A percentile compares a stretch with the other conserved stretches of the same genome.
Conservation (phyloP, 2,113 vertebrate species). For the Pelodiscus sinensis region DNA sequence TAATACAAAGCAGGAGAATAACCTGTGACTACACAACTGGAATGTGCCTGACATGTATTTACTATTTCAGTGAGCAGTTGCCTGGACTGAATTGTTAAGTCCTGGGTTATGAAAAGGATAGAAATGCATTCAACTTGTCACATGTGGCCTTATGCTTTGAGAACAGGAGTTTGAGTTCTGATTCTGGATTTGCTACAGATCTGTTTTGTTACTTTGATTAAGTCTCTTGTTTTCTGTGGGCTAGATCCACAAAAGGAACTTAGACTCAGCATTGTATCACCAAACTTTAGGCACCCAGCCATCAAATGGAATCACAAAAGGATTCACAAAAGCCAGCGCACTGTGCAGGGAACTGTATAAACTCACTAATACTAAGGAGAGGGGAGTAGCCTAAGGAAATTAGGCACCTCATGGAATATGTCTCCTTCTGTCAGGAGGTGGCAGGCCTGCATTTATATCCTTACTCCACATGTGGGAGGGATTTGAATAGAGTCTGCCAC, state of each 20-base stretch:
- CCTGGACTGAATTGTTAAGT: background rate
- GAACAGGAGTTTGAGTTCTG: background rate
- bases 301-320: background rate
- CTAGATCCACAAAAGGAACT: background rate
- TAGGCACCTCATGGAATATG: background rate
- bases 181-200: background rate
- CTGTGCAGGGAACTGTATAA: background rate
- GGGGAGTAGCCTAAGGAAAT: background rate
- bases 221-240: background rate
- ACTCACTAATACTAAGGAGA: background rate
- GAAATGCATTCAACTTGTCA: background rate
- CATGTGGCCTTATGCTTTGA: accelerated
- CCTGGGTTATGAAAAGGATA: background rate
- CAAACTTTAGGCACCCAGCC: background rate
- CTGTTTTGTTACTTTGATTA: background rate
- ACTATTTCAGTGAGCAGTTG: background rate
- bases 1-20: accelerated
- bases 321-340: background rate
- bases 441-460: background rate
- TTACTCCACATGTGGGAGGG: background rate
- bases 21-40: background rate
- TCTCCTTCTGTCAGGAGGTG: background rate
- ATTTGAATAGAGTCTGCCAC: background rate
- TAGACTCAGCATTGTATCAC: background rate
- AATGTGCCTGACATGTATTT: background rate